Percentiles rank a stretch among this genome's conserved stretches.
These are phyloP conservation scores for Cephus cinctus DNA, from an alignment of 1,140 invertebrate genomes.

Conservation along the genomic window DNA sequence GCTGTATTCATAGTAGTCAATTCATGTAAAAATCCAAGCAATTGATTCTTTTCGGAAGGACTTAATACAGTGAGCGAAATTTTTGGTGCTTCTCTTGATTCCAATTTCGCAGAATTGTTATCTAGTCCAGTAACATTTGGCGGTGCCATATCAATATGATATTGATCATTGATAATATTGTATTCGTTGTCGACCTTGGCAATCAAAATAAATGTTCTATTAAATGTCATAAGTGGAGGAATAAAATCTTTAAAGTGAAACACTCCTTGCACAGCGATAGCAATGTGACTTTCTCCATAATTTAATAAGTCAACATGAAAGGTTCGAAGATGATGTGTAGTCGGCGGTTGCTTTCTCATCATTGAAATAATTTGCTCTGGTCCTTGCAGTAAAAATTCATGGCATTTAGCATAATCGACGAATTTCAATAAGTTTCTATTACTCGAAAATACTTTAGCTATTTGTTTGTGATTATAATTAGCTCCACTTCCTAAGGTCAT, in stretches of 20 bases:
- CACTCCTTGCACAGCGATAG: slow-evolving; percentile 40
- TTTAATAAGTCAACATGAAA: slow-evolving; percentile 45
- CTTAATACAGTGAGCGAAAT: slow-evolving; percentile 43
- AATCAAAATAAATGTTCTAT: slow-evolving; percentile 45
- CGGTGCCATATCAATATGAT: slow-evolving; percentile 40
- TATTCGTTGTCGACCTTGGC: slow-evolving; percentile 48
- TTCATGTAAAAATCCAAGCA: slow-evolving; percentile 42
- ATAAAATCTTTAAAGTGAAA: slow-evolving; percentile 41
- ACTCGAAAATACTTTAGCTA: slow-evolving; percentile 38
- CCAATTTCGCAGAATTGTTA: slow-evolving; percentile 18
- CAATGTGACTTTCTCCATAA: slow-evolving; percentile 29
- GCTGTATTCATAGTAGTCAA: slow-evolving; percentile 44
- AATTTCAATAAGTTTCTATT: slow-evolving; percentile 52
- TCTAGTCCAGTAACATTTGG: slow-evolving; percentile 19
- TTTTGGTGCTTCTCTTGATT: slow-evolving; percentile 19
- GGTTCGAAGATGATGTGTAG: slow-evolving; percentile 39
- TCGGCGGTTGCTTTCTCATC: slow-evolving; percentile 39
- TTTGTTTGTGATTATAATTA: slow-evolving; percentile 39
- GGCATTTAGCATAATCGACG: slow-evolving; percentile 50
- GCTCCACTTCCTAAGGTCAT: slow-evolving; percentile 41
- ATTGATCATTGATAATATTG: slow-evolving; percentile 50
- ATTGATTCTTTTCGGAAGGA: slow-evolving; percentile 41
- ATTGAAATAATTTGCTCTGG: slow-evolving; percentile 46
- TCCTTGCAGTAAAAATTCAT: slow-evolving; percentile 45
- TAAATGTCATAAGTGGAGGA: slow-evolving; percentile 38